Evolutionary conservation across 2,113 vertebrate species (phyloP).

Genomic region (Falco punctatus): DNA sequence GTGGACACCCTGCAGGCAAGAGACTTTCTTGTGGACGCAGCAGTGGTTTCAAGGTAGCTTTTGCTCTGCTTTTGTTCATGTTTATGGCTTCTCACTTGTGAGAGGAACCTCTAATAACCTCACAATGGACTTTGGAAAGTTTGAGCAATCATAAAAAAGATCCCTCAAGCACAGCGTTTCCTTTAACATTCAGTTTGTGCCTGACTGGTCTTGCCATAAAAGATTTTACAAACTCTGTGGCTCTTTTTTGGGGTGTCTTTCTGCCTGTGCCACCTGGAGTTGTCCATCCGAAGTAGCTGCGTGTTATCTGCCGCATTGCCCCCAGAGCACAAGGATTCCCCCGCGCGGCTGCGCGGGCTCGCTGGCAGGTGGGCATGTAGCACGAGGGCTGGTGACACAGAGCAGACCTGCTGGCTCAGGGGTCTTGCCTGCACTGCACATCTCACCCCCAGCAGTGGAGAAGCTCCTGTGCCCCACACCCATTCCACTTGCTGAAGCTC

Average conservation of each 20-base stretch:
- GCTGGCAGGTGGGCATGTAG: neutral
- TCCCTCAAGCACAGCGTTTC: neutral
- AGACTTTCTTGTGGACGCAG: neutral
- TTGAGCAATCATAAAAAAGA: neutral
- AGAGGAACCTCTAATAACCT: neutral
- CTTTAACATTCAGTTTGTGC: neutral
- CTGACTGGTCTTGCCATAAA: neutral
- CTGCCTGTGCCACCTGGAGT: neutral
- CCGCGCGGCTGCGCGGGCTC: accelerated
- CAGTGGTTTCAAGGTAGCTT: neutral
- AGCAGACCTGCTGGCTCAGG: neutral
- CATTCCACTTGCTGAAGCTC: neutral
- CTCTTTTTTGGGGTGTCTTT: neutral
- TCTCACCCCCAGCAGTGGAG: neutral
- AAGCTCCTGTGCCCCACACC: neutral
- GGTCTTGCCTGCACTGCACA: neutral
- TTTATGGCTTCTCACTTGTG: neutral
- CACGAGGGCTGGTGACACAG: neutral
- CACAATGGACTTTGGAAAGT: neutral
- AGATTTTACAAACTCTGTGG: neutral
- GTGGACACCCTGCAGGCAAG: neutral
- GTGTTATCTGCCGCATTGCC: neutral
- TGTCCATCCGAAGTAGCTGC: neutral
- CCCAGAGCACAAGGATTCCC: neutral
- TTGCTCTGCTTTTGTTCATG: neutral